phyloP scores from a whole-genome alignment of 1,140 invertebrate species.

The Temnothorax nylanderi region DNA sequence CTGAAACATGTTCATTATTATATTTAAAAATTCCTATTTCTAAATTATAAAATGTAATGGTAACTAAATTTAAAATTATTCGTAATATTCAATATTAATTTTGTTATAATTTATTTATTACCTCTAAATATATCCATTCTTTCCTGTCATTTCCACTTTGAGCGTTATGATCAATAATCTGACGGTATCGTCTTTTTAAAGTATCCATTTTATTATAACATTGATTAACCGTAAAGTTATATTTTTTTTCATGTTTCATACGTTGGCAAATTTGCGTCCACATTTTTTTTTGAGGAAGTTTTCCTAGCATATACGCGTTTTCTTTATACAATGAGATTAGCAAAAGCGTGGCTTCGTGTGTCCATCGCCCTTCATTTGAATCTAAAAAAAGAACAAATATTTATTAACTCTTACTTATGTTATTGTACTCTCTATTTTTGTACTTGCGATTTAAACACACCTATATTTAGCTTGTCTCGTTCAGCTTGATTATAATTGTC shows the following conservation, averaged over 20 bases:
- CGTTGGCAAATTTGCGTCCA: background rate
- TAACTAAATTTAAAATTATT: background rate
- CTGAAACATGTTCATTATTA: background rate
- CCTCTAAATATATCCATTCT: conserved; percentile 30
- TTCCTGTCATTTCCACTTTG: conserved; percentile 19
- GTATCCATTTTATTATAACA: conserved; percentile 15
- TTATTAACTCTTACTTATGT: background rate
- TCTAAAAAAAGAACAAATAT: conserved; percentile 4
- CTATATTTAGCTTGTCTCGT: background rate
- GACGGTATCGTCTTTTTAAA: conserved; percentile 8
- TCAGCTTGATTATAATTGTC: background rate
- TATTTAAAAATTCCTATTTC: too few species aligned
- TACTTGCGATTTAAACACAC: background rate
- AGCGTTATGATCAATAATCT: conserved; percentile 7
- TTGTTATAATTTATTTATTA: conserved; percentile 13
- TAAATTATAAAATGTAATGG: too few species aligned
- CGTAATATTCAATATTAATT: background rate
- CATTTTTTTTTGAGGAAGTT: background rate
- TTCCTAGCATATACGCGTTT: background rate
- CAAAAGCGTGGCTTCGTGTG: background rate
- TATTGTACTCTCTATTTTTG: background rate
- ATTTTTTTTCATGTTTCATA: background rate
- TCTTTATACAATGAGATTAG: background rate
- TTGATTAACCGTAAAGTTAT: conserved; percentile 6
- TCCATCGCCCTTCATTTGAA: background rate